phyloP scores from a whole-genome alignment of 2,113 vertebrate species.

The Acrocephalus kingi region DNA sequence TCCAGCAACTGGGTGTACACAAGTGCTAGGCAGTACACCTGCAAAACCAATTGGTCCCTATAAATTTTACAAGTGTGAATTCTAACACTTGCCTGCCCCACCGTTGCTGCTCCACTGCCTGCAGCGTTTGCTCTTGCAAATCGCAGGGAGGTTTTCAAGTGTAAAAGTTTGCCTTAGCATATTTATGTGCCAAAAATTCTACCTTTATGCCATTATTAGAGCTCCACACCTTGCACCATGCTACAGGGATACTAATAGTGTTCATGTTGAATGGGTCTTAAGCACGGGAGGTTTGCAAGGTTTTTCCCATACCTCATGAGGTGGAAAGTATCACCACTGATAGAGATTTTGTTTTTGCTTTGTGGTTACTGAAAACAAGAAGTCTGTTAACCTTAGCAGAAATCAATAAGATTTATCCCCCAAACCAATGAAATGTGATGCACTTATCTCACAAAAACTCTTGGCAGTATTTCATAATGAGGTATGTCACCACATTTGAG shows the following conservation, averaged over 20 bases:
- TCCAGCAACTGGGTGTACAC: background rate
- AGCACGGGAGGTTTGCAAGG: background rate
- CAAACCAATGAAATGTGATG: background rate
- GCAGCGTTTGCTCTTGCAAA: background rate
- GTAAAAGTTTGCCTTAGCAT: background rate
- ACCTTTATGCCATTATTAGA: background rate
- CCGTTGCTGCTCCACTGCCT: background rate
- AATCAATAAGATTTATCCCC: background rate
- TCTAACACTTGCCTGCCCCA: background rate
- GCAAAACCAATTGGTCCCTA: conserved; percentile 30
- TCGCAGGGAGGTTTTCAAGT: rapidly evolving
- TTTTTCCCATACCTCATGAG: background rate
- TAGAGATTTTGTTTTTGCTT: background rate
- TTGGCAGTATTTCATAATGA: background rate
- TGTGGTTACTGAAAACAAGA: background rate
- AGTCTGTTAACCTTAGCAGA: background rate
- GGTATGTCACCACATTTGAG: background rate
- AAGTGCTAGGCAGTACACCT: conserved; percentile 9
- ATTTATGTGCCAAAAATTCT: background rate
- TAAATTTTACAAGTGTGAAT: conserved; percentile 18
- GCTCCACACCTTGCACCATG: background rate
- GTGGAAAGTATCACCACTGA: background rate
- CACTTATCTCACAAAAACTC: background rate
- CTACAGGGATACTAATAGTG: background rate
- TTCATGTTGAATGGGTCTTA: background rate